Evolutionary conservation across 1,140 invertebrate species (phyloP), one percentile per base, ranked within the genome.

Genomic region (Portunus trituberculatus): DNA sequence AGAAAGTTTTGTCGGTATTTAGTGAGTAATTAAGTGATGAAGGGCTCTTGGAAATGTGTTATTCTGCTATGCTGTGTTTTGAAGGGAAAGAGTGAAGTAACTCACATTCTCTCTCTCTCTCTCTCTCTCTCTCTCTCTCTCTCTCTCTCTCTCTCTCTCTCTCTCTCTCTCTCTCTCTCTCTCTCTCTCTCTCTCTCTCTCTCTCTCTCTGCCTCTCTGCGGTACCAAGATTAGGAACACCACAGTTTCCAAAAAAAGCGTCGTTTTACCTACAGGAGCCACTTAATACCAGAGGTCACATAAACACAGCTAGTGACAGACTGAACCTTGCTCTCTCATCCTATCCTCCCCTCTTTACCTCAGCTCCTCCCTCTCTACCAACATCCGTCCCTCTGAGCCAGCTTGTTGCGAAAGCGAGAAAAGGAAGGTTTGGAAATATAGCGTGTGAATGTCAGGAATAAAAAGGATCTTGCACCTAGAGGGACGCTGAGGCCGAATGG

Each of bases 101-200:
- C 6, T 2, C 20, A n/a, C 10, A 6, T 28, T 87, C 84, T 52
- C 39, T 91, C 89, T 91, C 39, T 91, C 14, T 48, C 89, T 48
- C 89, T 48, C n/a, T 67, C 45, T 7, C 4, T 52, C 90, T 67
- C 52, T 91, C 90, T 91, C 45, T 91, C 46, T 88, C 45, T 88
- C 86, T 88, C 86, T 88, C 86, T 29, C 31, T 46, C 86, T 46
- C 31, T 46, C 45, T 46, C 86, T 88, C 86, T 67, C 52, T 67
- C 46, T 52, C 52, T 67, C 90, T 52, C 52, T 91, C 45, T 31
- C 90, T 91, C 28, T 91, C 90, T 67, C 29, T 91, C 48, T 39
- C 29, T 91, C 89, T 59, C 48, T 31, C 89, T 91, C 48, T 46
- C 28, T 91, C 48, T 91, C 89, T 31, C 48, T 59, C 4, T 59